Evolutionary conservation across 2,888 invertebrate species (phyloP), one percentile per base, ranked within the genome.

Genomic region (Belgica antarctica): DNA sequence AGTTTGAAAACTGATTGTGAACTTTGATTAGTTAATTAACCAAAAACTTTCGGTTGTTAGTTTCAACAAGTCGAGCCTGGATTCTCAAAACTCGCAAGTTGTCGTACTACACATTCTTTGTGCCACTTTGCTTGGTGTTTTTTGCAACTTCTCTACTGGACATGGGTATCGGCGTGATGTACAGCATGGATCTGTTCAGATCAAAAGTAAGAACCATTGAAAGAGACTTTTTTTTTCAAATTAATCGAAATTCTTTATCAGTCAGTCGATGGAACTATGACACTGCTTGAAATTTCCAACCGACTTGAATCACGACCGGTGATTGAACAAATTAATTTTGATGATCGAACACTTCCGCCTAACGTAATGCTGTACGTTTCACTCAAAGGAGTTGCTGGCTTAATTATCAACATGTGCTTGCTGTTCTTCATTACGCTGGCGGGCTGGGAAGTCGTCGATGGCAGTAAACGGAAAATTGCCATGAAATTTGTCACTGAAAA

Each of bases 361-460:
- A 68, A 27, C 7, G 15, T 57, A 12, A 68, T 68, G 68, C 24
- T 68, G 17, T 68, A 19, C 15, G 28, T 57, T 1, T 52, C 57
- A 10, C 4, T 34, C 1, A 68, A 68, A 57, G 68, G 19, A 1
- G 57, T 68, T n/a, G 8, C 27, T 5, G 25, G 47, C 12, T 17
- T 12, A 8, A 19, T 68, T 8, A 31, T 68, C 2, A 68, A 15
- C 7, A 24, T 28, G n/a, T 8, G 28, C 19, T 28, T 34, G 5
- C 22, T 68, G 3, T 68, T 68, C 68, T 57, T 57, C n/a, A 8
- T 57, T 10, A 15, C 46, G 15, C 31, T 57, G 12, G 28, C 68
- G 8, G 68, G 68, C 1, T 68, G 68, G 68, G 68, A 68, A 31
- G 68, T 68, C 7, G 57, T 68, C 34, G 68, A 68, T 57, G 68